A percentile compares a stretch with the other conserved stretches of the same genome.
Evolutionary conservation across 2,113 vertebrate species (phyloP).

Genomic region (Coracopsis vasa): DNA sequence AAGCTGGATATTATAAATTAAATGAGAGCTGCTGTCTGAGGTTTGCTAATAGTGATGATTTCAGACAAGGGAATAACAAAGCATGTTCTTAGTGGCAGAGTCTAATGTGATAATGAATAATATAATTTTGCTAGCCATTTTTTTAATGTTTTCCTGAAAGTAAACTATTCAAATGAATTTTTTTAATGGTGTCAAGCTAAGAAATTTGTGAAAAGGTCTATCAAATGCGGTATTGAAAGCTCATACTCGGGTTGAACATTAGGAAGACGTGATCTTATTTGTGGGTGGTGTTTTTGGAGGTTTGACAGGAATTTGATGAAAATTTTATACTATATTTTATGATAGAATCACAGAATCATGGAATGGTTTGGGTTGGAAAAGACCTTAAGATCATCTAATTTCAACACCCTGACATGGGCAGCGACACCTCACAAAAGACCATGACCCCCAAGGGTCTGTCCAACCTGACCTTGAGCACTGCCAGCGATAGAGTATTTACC

Average conservation of each 20-base stretch:
- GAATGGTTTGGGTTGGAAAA: background rate
- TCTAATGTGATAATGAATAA: background rate
- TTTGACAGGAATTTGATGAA: background rate
- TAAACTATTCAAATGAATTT: background rate
- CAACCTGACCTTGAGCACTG: background rate
- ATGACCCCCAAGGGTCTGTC: background rate
- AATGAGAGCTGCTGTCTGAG: background rate
- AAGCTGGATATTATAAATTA: background rate
- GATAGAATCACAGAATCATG: background rate
- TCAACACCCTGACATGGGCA: background rate
- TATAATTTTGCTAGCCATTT: background rate
- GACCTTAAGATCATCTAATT: background rate
- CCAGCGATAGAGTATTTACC: background rate
- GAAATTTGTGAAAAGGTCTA: background rate
- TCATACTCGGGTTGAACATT: background rate
- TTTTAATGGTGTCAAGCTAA: background rate
- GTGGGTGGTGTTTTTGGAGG: background rate
- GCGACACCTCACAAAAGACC: background rate
- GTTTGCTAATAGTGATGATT: background rate
- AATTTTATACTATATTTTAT: background rate
- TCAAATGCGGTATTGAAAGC: background rate
- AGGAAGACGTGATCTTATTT: background rate
- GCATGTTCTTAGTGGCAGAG: background rate
- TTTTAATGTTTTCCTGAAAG: background rate
- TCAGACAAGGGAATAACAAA: background rate